Conservation (phyloP, 2,113 vertebrate species). For the Forbesichthys papilliferus region DNA sequence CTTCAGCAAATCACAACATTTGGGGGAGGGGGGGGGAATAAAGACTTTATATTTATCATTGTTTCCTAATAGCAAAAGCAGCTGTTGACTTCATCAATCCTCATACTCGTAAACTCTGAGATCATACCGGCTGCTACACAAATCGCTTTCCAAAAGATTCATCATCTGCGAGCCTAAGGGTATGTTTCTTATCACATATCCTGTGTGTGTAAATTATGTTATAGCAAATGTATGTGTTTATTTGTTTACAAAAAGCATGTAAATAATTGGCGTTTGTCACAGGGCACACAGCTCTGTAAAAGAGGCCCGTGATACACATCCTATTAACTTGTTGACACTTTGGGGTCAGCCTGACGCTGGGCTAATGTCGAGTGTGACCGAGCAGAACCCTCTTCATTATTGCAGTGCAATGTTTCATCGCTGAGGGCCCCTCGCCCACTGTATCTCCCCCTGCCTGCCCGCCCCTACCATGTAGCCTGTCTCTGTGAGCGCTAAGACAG, state of each 20-base stretch:
- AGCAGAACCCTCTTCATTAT: constrained; percentile 85
- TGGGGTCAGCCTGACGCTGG: constrained; percentile 79
- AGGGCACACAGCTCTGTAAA: constrained; percentile 61
- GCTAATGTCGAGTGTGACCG: constrained; percentile 81
- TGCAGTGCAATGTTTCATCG: constrained; percentile 76
- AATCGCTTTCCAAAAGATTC: constrained; percentile 18
- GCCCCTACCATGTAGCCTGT: constrained; percentile 27
- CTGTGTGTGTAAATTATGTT: constrained; percentile 38
- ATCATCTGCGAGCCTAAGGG: constrained; percentile 16
- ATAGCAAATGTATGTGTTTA: constrained; percentile 52
- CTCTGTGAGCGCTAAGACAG: constrained; percentile 31
- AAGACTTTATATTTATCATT: no score
- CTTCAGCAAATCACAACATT: no score
- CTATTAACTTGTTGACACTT: constrained; percentile 86
- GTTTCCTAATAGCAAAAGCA: no score
- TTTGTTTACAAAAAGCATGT: constrained; percentile 64
- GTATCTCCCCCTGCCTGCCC: constrained; percentile 29
- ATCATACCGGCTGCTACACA: neutral
- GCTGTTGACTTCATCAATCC: no score
- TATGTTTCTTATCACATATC: constrained; percentile 15
- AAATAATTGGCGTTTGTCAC: constrained; percentile 68
- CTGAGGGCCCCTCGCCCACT: constrained; percentile 64
- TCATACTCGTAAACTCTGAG: neutral
- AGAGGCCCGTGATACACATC: constrained; percentile 72
- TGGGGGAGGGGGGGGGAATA: no score